A percentile compares a stretch with the other conserved stretches of the same genome.
phyloP scores from a whole-genome alignment of 2,888 invertebrate species.

The Pyralis farinalis region DNA sequence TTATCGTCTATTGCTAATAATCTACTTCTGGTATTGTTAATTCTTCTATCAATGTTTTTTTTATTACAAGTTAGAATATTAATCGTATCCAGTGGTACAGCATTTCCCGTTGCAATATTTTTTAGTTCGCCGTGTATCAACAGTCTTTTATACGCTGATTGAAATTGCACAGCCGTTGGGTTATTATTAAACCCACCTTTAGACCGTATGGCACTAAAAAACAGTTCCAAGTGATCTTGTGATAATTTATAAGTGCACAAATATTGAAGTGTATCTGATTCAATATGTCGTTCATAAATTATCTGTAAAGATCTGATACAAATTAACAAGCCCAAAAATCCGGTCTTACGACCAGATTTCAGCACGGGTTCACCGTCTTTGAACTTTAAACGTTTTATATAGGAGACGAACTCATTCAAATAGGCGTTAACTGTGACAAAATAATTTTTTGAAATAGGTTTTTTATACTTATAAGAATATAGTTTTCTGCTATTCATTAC shows the following conservation, averaged over 20 bases:
- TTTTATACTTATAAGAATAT: slow-evolving; percentile 1
- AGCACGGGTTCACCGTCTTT: not conserved
- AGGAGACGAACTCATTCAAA: too few relatives aligned
- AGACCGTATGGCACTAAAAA: slow-evolving; percentile 13
- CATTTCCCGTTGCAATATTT: slow-evolving; percentile 2
- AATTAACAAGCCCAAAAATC: not conserved
- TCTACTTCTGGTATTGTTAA: too few relatives aligned
- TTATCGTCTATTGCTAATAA: too few relatives aligned
- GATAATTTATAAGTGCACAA: slow-evolving; percentile 14
- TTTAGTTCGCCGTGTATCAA: slow-evolving; percentile 13
- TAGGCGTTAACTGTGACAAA: not conserved
- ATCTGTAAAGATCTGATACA: slow-evolving; percentile 11
- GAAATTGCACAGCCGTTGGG: slow-evolving; percentile 16
- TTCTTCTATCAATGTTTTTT: too few relatives aligned
- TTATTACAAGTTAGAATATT: too few relatives aligned
- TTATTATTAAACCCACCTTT: slow-evolving; percentile 19
- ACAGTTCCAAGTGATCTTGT: slow-evolving; percentile 16
- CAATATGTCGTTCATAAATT: slow-evolving; percentile 6
- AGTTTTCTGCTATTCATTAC: slow-evolving; percentile 4
- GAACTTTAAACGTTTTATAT: not conserved
- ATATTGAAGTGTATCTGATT: slow-evolving; percentile 8
- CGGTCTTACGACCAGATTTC: not conserved
- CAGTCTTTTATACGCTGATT: slow-evolving; percentile 19
- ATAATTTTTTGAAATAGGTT: not conserved
- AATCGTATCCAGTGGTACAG: too few relatives aligned